Evolutionary conservation across 2,797 vertebrate species (phyloP).

Genomic region (Pangasius macronema): DNA sequence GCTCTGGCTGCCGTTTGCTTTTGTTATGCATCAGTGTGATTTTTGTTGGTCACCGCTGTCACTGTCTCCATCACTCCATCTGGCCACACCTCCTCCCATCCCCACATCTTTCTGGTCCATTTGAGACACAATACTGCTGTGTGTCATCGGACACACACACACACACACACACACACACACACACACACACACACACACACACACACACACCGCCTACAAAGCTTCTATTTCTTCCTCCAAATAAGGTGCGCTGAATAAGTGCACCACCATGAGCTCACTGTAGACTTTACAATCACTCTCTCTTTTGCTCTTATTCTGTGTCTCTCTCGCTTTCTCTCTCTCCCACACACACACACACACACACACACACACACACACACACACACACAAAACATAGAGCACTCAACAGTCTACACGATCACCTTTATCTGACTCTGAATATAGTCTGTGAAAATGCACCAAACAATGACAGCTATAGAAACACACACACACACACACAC

Average conservation of each 20-base stretch:
- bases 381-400: not conserved
- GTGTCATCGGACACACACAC: slow-evolving; percentile 37
- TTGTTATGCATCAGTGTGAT: slow-evolving; percentile 61
- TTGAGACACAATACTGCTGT: slow-evolving; percentile 46
- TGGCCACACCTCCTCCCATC: slow-evolving; percentile 14
- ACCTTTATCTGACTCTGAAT: slow-evolving; percentile 47
- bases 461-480: slow-evolving; percentile 5
- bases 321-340: not conserved
- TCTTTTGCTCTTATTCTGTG: slow-evolving; percentile 4
- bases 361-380: slow-evolving; percentile 12
- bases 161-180: slow-evolving; percentile 24
- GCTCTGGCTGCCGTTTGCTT: slow-evolving; percentile 65
- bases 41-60: slow-evolving; percentile 51
- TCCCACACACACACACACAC: not conserved
- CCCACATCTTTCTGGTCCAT: slow-evolving; percentile 49
- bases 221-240: not conserved
- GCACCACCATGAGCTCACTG: not conserved
- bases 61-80: slow-evolving; percentile 22
- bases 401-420: slow-evolving; percentile 21
- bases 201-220: not conserved
- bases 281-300: not conserved
- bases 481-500: slow-evolving; percentile 9
- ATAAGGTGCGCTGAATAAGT: not conserved
- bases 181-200: slow-evolving; percentile 20
- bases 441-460: slow-evolving; percentile 31